phyloP scores from a whole-genome alignment of 37 sponge, comb jelly and placozoan species.

The Diacarnus erythraeanus region DNA sequence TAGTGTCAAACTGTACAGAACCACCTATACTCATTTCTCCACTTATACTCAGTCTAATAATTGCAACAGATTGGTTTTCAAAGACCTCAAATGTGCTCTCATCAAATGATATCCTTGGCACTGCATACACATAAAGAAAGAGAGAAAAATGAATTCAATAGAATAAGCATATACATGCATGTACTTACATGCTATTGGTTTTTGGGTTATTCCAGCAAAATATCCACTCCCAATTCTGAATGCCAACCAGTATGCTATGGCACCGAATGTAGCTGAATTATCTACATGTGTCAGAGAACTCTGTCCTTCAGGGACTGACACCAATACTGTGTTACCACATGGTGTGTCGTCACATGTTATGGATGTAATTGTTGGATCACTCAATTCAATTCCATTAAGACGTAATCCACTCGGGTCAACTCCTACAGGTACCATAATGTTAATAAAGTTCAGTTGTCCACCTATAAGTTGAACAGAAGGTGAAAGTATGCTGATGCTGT shows the following conservation, averaged over 20 bases:
- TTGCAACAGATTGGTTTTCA: neutral
- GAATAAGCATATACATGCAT: neutral
- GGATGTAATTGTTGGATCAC: neutral
- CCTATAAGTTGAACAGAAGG: neutral
- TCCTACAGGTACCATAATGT: conserved; percentile 17
- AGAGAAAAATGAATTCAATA: neutral
- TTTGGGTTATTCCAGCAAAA: conserved; percentile 38
- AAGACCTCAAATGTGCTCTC: neutral
- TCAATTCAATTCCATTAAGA: neutral
- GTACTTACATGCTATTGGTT: conserved; percentile 43
- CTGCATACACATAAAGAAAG: neutral
- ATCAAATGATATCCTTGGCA: conserved; percentile 3
- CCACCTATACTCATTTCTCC: neutral
- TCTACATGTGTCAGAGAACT: conserved; percentile 9
- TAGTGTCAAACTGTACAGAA: too few species aligned
- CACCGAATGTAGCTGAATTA: conserved; percentile 10
- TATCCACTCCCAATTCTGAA: conserved; percentile 35
- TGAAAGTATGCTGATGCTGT: conserved; percentile 2
- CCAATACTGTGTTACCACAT: conserved; percentile 29
- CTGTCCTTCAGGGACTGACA: neutral
- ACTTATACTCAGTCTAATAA: neutral
- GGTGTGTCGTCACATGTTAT: conserved; percentile 11
- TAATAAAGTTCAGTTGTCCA: conserved; percentile 13
- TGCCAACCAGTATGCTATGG: conserved; percentile 19
- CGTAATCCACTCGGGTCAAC: neutral